A percentile compares a stretch with the other conserved stretches of the same genome.
Conservation (phyloP, 2,888 invertebrate species). For the Euplagia quadripunctaria region DNA sequence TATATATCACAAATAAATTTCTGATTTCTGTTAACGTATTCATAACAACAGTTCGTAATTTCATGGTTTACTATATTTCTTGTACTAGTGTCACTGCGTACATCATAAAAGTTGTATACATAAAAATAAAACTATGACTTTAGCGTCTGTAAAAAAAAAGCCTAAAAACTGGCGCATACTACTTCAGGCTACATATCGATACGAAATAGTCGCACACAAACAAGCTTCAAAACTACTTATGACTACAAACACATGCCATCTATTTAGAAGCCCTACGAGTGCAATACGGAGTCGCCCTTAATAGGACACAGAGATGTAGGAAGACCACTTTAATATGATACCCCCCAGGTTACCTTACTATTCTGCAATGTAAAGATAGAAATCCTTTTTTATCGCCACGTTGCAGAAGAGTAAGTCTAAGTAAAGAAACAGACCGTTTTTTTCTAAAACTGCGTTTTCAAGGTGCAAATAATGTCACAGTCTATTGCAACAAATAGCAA, state of each 20-base stretch:
- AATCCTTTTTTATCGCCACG: no score
- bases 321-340: no score
- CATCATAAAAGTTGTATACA: neutral
- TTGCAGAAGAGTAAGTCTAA: no score
- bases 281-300: neutral
- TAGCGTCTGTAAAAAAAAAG: no score
- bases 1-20: no score
- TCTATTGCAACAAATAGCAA: neutral
- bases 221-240: neutral
- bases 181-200: no score
- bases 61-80: no score
- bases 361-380: neutral
- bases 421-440: no score
- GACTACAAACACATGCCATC: neutral
- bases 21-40: no score
- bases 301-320: neutral
- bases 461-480: neutral
- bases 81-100: neutral
- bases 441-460: no score
- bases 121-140: neutral
- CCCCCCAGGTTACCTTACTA: neutral
- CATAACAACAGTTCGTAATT: no score
- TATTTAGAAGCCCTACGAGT: neutral
- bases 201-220: neutral
- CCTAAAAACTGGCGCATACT: no score